Evolutionary conservation across 2,888 invertebrate species (phyloP), one percentile per base, ranked within the genome.

Genomic region (Tholera decimalis): DNA sequence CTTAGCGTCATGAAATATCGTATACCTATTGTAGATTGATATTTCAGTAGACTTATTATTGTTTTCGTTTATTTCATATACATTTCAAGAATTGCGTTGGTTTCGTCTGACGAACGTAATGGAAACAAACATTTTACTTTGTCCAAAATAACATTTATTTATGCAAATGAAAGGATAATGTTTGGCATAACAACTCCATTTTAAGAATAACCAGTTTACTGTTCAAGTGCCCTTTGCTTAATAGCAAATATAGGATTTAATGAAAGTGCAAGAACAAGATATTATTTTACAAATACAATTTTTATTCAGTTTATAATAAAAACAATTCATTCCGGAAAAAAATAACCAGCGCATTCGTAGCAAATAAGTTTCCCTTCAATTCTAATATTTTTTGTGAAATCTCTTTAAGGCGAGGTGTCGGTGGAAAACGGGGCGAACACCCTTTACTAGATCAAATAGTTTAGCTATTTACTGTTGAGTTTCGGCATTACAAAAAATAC

Each of bases 181-280:
- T 85, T 82, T 88, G 88, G 87, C 88, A 88, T 91, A 91, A 91
- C 90, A 88, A 90, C 90, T 91, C 91, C 88, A 92, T 91, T 93
- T 87, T 86, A 86, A 89, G 88, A 86, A 90, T 90, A 90, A 92
- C 90, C 91, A 91, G 89, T 91, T 91, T 87, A 87, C 85, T 79
- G 85, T 83, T 87, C 74, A 74, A 77, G 79, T 68, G 65, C 71
- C 65, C 71, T 33, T 74, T 85, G 85, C 89, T 88, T 92, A 92
- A 93, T 93, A 92, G 88, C 86, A 84, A 82, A 80, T 88, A 86
- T 91, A 90, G 88, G 90, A 91, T 91, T 91, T 92, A 89, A 91
- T 89, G 90, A 89, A 84, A 85, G 88, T 83, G 73, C 82, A 83
- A 87, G 85, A 87, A 88, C 83, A 83, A 84, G 80, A 88, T n/a